Evolutionary conservation across 2,888 invertebrate species (phyloP).

Genomic region (Bellardia pandia): DNA sequence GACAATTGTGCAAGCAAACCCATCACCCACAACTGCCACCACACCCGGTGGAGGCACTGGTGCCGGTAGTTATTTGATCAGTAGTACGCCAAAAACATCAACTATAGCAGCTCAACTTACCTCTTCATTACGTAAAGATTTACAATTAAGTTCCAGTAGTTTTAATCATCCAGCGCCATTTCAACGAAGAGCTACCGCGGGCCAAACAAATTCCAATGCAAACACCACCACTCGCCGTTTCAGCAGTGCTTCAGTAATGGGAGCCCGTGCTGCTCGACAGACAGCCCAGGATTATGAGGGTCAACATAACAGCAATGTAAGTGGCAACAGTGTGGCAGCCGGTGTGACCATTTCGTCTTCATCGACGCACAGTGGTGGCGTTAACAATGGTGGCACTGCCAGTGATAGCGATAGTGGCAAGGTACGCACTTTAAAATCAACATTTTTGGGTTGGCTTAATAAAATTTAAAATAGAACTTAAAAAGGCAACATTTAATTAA

Average conservation of each 20-base stretch:
- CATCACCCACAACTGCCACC: constrained; percentile 46
- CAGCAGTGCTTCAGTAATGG: constrained; percentile 79
- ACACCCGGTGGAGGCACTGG: constrained; percentile 55
- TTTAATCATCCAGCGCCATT: constrained; percentile 73
- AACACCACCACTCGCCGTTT: constrained; percentile 76
- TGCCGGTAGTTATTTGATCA: constrained; percentile 72
- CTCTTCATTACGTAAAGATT: constrained; percentile 80
- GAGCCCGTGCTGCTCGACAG: constrained; percentile 73
- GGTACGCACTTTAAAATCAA: constrained; percentile 84
- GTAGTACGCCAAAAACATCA: constrained; percentile 76
- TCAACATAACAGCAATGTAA: constrained; percentile 65
- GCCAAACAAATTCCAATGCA: constrained; percentile 67
- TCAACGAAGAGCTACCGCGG: constrained; percentile 62
- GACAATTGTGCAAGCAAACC: constrained; percentile 46
- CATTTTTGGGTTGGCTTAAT: constrained; percentile 84
- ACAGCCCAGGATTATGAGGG: constrained; percentile 63
- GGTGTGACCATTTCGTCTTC: constrained; percentile 75
- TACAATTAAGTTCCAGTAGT: constrained; percentile 77
- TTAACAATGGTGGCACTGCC: constrained; percentile 71
- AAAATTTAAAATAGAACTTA: constrained; percentile 80
- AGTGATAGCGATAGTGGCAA: constrained; percentile 83
- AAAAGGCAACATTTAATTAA: constrained; percentile 49
- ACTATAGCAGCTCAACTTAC: constrained; percentile 79
- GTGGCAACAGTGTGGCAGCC: constrained; percentile 65
- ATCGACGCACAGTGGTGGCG: constrained; percentile 71